phyloP scores from a whole-genome alignment of 2,888 invertebrate genomes.

The Lepidonotus clava region DNA sequence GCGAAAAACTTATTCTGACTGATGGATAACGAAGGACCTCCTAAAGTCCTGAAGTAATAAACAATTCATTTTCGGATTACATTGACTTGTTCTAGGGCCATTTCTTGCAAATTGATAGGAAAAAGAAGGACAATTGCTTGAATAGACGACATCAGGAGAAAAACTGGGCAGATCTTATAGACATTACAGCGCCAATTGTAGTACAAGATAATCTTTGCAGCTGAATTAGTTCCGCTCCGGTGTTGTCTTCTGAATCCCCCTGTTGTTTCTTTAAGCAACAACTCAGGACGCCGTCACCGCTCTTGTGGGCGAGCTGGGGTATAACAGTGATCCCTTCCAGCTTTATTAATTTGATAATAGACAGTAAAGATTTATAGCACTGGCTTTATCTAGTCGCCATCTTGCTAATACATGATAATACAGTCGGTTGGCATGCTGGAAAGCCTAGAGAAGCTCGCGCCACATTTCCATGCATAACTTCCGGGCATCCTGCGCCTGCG shows the following conservation, averaged over 20 bases:
- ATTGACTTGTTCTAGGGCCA: not conserved
- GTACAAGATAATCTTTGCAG: conserved; percentile 47
- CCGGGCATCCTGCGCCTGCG: not conserved
- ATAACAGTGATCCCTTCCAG: not conserved
- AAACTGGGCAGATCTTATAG: conserved; percentile 19
- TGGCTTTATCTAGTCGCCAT: conserved; percentile 26
- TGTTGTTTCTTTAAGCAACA: conserved; percentile 7
- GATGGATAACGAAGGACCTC: not conserved
- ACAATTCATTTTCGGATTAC: not conserved
- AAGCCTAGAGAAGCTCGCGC: not conserved
- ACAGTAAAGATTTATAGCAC: conserved; percentile 37
- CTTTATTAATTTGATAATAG: conserved; percentile 53
- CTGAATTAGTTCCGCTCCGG: conserved; percentile 39
- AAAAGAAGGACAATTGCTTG: not conserved
- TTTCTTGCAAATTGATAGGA: not conserved
- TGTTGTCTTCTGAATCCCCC: not conserved
- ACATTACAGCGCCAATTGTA: conserved; percentile 38
- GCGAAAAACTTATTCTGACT: not conserved
- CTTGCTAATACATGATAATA: conserved; percentile 53
- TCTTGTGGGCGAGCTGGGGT: not conserved
- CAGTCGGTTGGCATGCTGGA: not conserved
- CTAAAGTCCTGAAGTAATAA: not conserved
- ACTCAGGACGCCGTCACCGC: not conserved
- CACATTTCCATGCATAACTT: conserved; percentile 47
- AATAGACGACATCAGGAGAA: not conserved